These are phyloP conservation scores for Andrena bicolor DNA, from an alignment of 2,888 invertebrate genomes.

Conservation along the genomic window DNA sequence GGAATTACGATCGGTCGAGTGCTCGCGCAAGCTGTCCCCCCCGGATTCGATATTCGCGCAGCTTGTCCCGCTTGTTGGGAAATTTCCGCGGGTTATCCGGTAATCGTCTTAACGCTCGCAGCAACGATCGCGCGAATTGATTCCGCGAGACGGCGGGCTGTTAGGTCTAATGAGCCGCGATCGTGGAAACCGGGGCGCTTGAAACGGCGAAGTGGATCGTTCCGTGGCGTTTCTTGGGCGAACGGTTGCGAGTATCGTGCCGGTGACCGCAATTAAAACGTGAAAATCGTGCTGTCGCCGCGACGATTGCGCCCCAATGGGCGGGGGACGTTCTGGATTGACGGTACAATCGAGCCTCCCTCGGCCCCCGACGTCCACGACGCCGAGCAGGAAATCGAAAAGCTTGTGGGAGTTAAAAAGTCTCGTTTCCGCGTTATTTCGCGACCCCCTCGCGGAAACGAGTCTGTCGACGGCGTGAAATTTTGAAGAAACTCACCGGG, in stretches of 20 bases:
- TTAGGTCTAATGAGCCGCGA: conserved; percentile 17
- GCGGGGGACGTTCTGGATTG: neutral
- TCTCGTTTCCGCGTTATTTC: conserved; percentile 34
- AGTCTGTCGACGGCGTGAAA: conserved; percentile 5
- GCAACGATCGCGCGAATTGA: conserved; percentile 11
- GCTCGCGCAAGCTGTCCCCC: neutral
- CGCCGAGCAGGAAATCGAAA: conserved; percentile 30
- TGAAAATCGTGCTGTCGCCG: conserved; percentile 32
- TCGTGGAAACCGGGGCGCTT: neutral
- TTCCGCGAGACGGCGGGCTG: neutral
- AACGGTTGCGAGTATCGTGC: neutral
- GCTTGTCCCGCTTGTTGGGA: conserved; percentile 7
- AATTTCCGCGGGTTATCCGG: conserved; percentile 16
- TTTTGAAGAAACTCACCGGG: neutral
- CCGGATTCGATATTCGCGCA: neutral
- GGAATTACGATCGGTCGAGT: neutral
- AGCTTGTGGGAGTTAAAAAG: conserved; percentile 18
- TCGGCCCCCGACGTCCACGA: neutral
- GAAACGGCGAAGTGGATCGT: neutral
- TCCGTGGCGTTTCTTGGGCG: neutral
- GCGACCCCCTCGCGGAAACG: neutral
- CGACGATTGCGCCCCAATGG: conserved; percentile 9
- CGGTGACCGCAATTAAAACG: conserved; percentile 37
- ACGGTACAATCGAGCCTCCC: conserved; percentile 24
- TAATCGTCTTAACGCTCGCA: conserved; percentile 20